Conservation (phyloP, 2,113 vertebrate species). For the Dascyllus trimaculatus region DNA sequence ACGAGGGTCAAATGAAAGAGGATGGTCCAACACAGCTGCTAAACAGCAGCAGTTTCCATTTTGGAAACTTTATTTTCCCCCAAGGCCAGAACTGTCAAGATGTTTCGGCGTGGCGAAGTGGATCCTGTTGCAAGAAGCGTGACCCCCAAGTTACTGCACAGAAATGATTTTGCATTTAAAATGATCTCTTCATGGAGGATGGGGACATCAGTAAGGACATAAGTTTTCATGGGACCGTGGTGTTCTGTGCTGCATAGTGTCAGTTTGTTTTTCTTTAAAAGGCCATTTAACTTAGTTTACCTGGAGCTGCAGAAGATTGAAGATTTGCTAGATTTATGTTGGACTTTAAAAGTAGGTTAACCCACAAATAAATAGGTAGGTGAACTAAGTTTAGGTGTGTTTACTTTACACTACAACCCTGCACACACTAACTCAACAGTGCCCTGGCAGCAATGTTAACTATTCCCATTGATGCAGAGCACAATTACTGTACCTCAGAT, state of each 20-base stretch:
- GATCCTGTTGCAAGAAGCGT: no score
- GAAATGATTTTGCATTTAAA: no score
- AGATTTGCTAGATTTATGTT: neutral
- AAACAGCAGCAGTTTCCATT: neutral
- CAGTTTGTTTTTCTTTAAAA: constrained; percentile 8
- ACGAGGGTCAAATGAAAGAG: neutral
- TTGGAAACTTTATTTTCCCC: neutral
- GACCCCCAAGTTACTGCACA: no score
- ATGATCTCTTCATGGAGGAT: neutral
- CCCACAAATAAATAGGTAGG: constrained; percentile 11
- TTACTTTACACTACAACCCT: constrained; percentile 24
- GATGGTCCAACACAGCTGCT: neutral
- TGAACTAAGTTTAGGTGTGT: constrained; percentile 41
- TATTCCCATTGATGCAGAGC: constrained; percentile 48
- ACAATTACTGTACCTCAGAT: constrained; percentile 64
- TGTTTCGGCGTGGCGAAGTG: neutral
- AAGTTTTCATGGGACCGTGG: neutral
- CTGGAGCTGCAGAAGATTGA: neutral
- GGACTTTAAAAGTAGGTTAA: constrained; percentile 2
- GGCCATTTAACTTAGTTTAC: constrained; percentile 5
- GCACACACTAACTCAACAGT: constrained; percentile 30
- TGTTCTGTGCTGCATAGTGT: neutral
- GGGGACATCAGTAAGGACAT: neutral
- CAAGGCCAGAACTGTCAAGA: neutral
- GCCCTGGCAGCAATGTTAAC: constrained; percentile 29